Percentiles rank a stretch among this genome's conserved stretches.
Conservation (phyloP, 2,113 vertebrate species). For the Rhadina sibilatrix region DNA sequence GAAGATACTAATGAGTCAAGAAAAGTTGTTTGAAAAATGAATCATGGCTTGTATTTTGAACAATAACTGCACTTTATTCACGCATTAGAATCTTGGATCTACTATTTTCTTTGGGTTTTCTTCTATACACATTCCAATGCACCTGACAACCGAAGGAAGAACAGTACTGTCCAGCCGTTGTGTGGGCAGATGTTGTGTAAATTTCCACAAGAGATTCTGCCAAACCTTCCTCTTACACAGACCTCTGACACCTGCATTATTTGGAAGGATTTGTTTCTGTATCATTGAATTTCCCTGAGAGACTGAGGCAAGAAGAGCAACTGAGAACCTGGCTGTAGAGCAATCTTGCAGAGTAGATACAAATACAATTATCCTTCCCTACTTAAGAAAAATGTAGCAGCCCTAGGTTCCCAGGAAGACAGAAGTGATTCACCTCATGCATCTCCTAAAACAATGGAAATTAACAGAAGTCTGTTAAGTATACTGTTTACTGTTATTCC, state of each 20-base stretch:
- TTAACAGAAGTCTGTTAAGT: background rate
- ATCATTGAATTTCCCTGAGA: background rate
- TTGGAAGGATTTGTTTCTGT: constrained; percentile 44
- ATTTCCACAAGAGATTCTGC: constrained; percentile 44
- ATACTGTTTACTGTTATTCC: background rate
- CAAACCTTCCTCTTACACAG: constrained; percentile 16
- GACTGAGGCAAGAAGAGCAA: constrained; percentile 11
- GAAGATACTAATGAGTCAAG: background rate
- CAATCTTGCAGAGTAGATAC: background rate
- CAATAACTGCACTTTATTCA: background rate
- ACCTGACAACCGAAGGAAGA: constrained; percentile 63
- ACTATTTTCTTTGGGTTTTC: background rate
- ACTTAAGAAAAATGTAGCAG: background rate
- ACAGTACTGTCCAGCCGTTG: constrained; percentile 42
- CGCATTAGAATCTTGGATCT: background rate
- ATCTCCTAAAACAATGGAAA: background rate
- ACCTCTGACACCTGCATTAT: constrained; percentile 50
- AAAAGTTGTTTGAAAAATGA: background rate
- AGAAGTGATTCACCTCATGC: background rate
- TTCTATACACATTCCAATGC: constrained; percentile 15
- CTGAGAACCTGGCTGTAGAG: background rate
- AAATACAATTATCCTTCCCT: background rate
- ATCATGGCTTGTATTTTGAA: background rate
- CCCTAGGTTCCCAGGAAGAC: background rate
- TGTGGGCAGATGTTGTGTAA: constrained; percentile 49